Evolutionary conservation across 2,888 invertebrate genomes (phyloP).

Genomic region (Uloborus plumipes): DNA sequence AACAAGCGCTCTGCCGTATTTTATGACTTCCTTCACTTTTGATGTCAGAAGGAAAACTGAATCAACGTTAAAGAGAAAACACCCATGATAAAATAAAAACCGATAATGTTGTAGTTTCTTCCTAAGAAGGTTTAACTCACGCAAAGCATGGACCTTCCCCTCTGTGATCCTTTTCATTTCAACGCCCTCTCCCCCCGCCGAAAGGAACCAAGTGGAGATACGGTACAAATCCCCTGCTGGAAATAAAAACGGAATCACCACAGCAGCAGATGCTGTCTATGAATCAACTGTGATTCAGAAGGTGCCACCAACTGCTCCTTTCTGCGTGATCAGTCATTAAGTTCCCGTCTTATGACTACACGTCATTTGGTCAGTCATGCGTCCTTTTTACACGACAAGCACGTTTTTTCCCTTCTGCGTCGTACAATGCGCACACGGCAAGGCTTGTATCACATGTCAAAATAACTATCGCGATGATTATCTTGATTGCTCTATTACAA

Average conservation of each 20-base stretch:
- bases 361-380: slow-evolving; percentile 59
- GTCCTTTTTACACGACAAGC: slow-evolving; percentile 28
- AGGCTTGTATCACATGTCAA: too few relatives aligned
- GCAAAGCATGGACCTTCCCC: too few relatives aligned
- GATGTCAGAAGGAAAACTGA: too few relatives aligned
- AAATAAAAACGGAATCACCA: slow-evolving; percentile 23
- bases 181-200: too few relatives aligned
- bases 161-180: too few relatives aligned
- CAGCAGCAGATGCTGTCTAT: slow-evolving; percentile 36
- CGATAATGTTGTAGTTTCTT: too few relatives aligned
- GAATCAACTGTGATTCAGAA: slow-evolving; percentile 51
- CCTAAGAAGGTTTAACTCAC: too few relatives aligned
- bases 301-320: slow-evolving; percentile 22
- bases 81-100: too few relatives aligned
- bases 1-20: too few relatives aligned
- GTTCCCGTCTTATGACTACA: slow-evolving; percentile 24
- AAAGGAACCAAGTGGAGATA: too few relatives aligned
- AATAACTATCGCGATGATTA: slow-evolving; percentile 23
- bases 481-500: slow-evolving; percentile 37
- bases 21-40: too few relatives aligned
- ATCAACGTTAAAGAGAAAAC: too few relatives aligned
- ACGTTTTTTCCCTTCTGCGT: slow-evolving; percentile 35
- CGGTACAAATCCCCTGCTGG: slow-evolving; percentile 14
- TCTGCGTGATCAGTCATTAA: slow-evolving; percentile 27
- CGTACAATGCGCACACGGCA: slow-evolving; percentile 4